Evolutionary conservation across 2,888 invertebrate genomes (phyloP).

Genomic region (Galerucella pusilla): DNA sequence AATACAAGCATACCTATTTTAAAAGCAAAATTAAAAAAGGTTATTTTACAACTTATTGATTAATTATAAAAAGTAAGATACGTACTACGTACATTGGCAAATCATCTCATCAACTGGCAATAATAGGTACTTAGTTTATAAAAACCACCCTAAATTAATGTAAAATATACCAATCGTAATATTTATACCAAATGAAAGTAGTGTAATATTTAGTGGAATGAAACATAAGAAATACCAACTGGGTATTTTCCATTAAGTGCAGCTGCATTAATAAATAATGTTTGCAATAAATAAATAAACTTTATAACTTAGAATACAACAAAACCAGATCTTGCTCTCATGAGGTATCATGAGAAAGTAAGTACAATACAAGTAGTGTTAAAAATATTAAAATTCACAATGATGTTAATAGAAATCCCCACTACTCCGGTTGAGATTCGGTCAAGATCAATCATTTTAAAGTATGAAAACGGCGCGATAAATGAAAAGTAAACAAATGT

Average conservation of each 20-base stretch:
- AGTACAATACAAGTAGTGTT: constrained; percentile 36
- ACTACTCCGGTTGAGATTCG: constrained; percentile 47
- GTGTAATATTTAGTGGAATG: not conserved
- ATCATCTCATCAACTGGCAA: not conserved
- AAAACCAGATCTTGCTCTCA: constrained; percentile 10
- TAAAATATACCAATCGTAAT: not conserved
- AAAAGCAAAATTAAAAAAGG: too few relatives aligned
- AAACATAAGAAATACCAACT: constrained; percentile 21
- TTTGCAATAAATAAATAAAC: not conserved
- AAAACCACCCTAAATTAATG: not conserved
- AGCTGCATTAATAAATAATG: constrained; percentile 2
- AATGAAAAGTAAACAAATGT: constrained; percentile 53
- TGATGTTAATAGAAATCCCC: constrained; percentile 47
- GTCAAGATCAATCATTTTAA: constrained; percentile 57
- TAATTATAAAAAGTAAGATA: not conserved
- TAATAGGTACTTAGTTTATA: not conserved
- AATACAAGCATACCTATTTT: too few relatives aligned
- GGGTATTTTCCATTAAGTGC: constrained; percentile 26
- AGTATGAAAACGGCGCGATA: constrained; percentile 57
- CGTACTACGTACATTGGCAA: not conserved
- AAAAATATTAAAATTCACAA: constrained; percentile 40
- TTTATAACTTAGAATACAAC: constrained; percentile 5
- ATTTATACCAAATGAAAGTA: not conserved
- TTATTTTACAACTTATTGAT: not conserved
- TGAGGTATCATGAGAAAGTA: constrained; percentile 32